Evolutionary conservation across 2,797 vertebrate species (phyloP), one percentile per base, ranked within the genome.

Genomic region (Parotocinclus haroldoi): DNA sequence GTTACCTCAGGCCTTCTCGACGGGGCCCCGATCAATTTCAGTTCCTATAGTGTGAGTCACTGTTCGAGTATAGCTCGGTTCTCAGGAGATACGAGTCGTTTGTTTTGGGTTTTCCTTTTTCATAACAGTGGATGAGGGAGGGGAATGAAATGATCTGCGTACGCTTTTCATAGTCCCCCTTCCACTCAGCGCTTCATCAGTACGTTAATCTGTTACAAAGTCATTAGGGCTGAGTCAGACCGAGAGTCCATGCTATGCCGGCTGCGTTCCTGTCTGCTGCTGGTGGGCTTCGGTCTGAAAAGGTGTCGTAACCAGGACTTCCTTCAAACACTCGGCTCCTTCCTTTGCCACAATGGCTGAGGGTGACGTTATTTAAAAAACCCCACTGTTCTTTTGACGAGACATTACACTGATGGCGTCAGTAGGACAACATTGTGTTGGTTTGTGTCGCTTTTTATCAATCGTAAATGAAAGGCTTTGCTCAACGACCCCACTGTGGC

Each of bases 361-460:
- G 40, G 58, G 51, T 50, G 53, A 61, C 50, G 58, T 42, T 54
- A 11, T 68, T 70, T 9, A 63, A 53, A 52, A 44, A 62, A 66
- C 40, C 39, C 42, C 49, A 38, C n/a, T n/a, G 54, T 75, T 64
- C 46, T 74, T 74, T 74, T 65, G 69, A 60, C 77, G 74, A 68
- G 49, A 45, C 50, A 73, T 61, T 38, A 68, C 19, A 45, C 58
- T 36, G 36, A 19, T 16, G 17, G 46, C 66, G 50, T 63, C 61
- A 27, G 27, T 27, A 5, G 5, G 27, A 27, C 2, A 27, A 27
- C 27, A 27, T 27, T 27, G 5, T 27, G 27, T 27, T 27, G 27
- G 5, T 27, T 27, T 27, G n/a, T n/a, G n/a, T n/a, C n/a, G n/a
- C n/a, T n/a, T n/a, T n/a, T n/a, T n/a, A n/a, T n/a, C n/a, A n/a